Base-by-base conservation (phyloP, 2,797 vertebrate genomes). In the Gadopsis marmoratus region DNA sequence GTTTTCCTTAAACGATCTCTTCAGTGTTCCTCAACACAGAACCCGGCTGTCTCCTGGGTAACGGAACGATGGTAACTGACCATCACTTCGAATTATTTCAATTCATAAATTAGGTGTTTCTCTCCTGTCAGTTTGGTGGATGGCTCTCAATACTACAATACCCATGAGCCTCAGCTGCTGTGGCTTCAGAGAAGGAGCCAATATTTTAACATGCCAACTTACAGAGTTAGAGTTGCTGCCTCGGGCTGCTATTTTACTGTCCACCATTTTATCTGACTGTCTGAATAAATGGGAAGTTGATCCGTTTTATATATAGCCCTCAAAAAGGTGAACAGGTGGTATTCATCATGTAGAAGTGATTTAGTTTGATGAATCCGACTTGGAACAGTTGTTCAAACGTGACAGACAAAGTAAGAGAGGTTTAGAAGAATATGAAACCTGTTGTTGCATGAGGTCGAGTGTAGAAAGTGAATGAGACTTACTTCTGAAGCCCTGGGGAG, bases 91-190 rank as follows among this genome's bases (percentile, higher is more conserved):
- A 50, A n/a, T 50, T n/a, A 50, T 50, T 51, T 51, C 50, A n/a
- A n/a, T 10, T 12, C n/a, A 53, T n/a, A 6, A 26, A 23, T 26
- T 4, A 53, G 48, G 19, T 17, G 12, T 43, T 43, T 23, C 13
- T 53, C 4, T 48, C 19, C 2, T 13, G 19, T 39, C 11, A 7
- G 37, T 6, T 17, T 33, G 54, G 54, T 19, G 54, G 4, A 7
- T 5, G 10, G 11, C 39, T 45, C 7, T 47, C 1, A 69, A 56
- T n/a, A 47, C 67, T 37, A 23, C 16, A 17, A 4, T 50, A 23
- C 59, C 59, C 39, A 45, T 43, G 47, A 62, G 50, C 59, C 74
- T 63, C 59, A 29, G 58, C 66, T 69, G 53, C 37, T 2, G 53
- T 9, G 21, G 50, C 31, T 61, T 2, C 13, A 17, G 33, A 29